A percentile compares a stretch with the other conserved stretches of the same genome.
Evolutionary conservation across 2,888 invertebrate genomes (phyloP).

Genomic region (Formica aserva): DNA sequence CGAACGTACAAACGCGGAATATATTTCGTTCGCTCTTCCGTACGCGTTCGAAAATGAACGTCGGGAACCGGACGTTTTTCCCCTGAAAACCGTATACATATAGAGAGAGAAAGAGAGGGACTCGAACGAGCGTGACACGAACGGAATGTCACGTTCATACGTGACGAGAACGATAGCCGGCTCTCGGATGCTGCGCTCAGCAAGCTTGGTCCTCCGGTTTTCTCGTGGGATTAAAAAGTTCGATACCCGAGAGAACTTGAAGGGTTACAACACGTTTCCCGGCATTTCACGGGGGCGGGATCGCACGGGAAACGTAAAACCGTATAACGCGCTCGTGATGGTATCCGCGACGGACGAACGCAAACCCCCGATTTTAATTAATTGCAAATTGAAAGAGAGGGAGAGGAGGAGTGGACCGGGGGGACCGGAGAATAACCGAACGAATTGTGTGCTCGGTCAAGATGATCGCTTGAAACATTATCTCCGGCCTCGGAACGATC

Average conservation of each 20-base stretch:
- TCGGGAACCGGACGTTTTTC: conserved; percentile 30
- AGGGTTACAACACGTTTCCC: neutral
- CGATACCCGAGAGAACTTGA: conserved; percentile 21
- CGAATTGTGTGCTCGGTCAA: conserved; percentile 15
- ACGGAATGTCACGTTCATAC: conserved; percentile 39
- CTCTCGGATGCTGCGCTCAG: conserved; percentile 25
- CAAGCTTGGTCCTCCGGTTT: neutral
- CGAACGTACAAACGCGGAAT: neutral
- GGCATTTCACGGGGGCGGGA: no score
- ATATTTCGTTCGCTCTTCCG: conserved; percentile 10
- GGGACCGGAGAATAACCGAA: neutral
- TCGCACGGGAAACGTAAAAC: neutral
- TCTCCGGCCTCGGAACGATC: neutral
- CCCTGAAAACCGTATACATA: conserved; percentile 1
- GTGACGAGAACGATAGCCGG: conserved; percentile 46
- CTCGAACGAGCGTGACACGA: conserved; percentile 25
- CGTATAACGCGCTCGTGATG: neutral
- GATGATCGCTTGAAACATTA: conserved; percentile 22
- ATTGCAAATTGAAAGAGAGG: conserved; percentile 18
- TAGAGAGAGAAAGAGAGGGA: conserved; percentile 7
- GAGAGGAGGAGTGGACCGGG: neutral
- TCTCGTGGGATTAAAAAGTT: conserved; percentile 43
- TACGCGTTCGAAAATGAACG: conserved; percentile 27
- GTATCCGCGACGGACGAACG: neutral
- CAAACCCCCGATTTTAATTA: conserved; percentile 26